These are phyloP conservation scores for Lymantria monacha DNA, from an alignment of 2,888 invertebrate genomes.

Conservation along the genomic window DNA sequence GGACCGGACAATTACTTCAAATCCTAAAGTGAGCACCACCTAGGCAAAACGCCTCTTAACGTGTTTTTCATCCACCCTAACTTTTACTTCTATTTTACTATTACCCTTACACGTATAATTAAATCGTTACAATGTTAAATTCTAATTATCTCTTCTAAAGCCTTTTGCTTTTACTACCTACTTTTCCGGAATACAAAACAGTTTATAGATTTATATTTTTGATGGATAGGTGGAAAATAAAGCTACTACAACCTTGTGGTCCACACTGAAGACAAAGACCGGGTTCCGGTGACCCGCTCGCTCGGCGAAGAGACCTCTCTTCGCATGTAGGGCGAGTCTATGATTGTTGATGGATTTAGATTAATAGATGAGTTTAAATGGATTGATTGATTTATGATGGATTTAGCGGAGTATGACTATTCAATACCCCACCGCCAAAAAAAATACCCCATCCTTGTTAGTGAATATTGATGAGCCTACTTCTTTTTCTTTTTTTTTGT, in stretches of 20 bases:
- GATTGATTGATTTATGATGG: too few relatives aligned
- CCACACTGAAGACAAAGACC: too few relatives aligned
- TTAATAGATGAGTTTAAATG: too few relatives aligned
- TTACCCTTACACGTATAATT: conserved; percentile 28
- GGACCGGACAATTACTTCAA: conserved; percentile 42
- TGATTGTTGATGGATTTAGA: too few relatives aligned
- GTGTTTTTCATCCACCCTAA: conserved; percentile 25
- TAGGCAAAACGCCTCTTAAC: conserved; percentile 24
- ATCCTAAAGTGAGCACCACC: conserved; percentile 30
- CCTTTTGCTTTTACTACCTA: conserved; percentile 47
- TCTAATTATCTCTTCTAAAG: conserved; percentile 68
- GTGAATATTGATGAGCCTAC: conserved; percentile 30
- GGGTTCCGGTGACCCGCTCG: too few relatives aligned
- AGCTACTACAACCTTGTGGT: conserved; percentile 38
- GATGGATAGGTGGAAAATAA: conserved; percentile 40
- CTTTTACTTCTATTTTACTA: conserved; percentile 19
- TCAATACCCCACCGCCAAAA: too few relatives aligned
- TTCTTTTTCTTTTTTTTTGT: conserved; percentile 23
- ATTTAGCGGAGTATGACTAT: too few relatives aligned
- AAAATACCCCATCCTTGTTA: conserved; percentile 38
- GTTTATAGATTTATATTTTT: conserved; percentile 49
- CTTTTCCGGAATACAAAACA: conserved; percentile 58
- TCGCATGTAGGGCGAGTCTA: too few relatives aligned
- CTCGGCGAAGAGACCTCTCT: too few relatives aligned
- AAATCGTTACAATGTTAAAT: conserved; percentile 62